Evolutionary conservation across 2,888 invertebrate genomes (phyloP).

Genomic region (Tromatobia lineatoria): DNA sequence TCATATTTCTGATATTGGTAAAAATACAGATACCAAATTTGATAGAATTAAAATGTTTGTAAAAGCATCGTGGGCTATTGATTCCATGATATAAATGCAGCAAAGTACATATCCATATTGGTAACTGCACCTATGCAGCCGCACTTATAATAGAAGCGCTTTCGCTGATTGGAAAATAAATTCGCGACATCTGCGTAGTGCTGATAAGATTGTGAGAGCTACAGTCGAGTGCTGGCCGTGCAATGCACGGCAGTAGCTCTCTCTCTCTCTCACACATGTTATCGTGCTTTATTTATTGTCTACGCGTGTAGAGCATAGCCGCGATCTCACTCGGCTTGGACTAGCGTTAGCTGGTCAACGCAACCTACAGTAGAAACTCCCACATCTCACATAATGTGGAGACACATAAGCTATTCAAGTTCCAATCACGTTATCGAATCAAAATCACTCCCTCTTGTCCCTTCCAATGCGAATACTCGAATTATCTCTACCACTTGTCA

Average conservation of each 20-base stretch:
- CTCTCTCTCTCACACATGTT: constrained; percentile 58
- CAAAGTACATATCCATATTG: neutral
- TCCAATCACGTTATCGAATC: too few relatives aligned
- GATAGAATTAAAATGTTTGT: neutral
- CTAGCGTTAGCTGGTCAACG: constrained; percentile 4
- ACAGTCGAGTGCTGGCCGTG: constrained; percentile 27
- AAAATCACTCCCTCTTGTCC: too few relatives aligned
- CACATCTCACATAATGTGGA: too few relatives aligned
- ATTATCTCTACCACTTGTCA: too few relatives aligned
- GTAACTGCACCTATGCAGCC: constrained; percentile 30
- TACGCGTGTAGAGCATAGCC: constrained; percentile 60
- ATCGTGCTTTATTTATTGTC: constrained; percentile 75
- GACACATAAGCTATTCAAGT: too few relatives aligned
- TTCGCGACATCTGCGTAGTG: constrained; percentile 74
- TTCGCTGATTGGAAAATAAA: constrained; percentile 75
- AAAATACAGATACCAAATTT: too few relatives aligned
- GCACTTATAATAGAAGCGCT: constrained; percentile 68
- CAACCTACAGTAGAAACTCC: neutral
- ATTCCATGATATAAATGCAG: neutral
- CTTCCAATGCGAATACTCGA: too few relatives aligned
- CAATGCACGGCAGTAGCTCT: constrained; percentile 19
- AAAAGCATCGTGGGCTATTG: neutral
- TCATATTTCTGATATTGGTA: too few relatives aligned
- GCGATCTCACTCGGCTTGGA: constrained; percentile 37
- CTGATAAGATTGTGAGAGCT: constrained; percentile 75